Percentiles rank a stretch among this genome's conserved stretches.
Evolutionary conservation across 2,797 vertebrate genomes (phyloP).

Genomic region (Sebastes goodei): DNA sequence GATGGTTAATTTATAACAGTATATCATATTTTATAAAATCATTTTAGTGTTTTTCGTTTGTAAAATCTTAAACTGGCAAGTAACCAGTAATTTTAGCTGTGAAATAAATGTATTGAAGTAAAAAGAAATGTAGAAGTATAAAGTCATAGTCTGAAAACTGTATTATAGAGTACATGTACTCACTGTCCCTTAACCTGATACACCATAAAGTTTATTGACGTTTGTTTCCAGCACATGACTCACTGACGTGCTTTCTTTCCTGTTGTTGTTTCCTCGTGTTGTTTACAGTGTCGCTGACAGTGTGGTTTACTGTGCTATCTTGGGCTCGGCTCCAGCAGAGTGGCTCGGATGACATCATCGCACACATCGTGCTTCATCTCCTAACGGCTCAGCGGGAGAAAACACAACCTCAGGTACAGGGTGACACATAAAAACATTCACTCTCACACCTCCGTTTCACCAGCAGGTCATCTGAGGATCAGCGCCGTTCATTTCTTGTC

Average conservation of each 20-base stretch:
- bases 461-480: constrained; percentile 33
- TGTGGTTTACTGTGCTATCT: constrained; percentile 50
- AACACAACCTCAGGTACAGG: constrained; percentile 45
- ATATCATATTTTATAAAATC: neutral
- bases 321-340: constrained; percentile 33
- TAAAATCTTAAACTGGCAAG: neutral
- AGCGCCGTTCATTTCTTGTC: constrained; percentile 13
- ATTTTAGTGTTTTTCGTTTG: neutral
- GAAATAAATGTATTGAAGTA: neutral
- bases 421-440: constrained; percentile 7
- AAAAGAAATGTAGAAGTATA: neutral
- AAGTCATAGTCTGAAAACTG: neutral
- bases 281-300: constrained; percentile 52
- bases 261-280: constrained; percentile 37
- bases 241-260: constrained; percentile 20
- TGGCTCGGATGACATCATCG: constrained; percentile 60
- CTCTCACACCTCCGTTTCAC: neutral
- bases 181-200: neutral
- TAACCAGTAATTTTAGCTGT: neutral
- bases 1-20: neutral
- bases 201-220: neutral
- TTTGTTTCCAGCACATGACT: neutral
- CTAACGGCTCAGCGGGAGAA: constrained; percentile 29
- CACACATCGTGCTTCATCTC: constrained; percentile 46
- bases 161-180: neutral